Evolutionary conservation across 2,888 invertebrate genomes (phyloP), one percentile per base, ranked within the genome.

Genomic region (Metacarcinus magister): DNA sequence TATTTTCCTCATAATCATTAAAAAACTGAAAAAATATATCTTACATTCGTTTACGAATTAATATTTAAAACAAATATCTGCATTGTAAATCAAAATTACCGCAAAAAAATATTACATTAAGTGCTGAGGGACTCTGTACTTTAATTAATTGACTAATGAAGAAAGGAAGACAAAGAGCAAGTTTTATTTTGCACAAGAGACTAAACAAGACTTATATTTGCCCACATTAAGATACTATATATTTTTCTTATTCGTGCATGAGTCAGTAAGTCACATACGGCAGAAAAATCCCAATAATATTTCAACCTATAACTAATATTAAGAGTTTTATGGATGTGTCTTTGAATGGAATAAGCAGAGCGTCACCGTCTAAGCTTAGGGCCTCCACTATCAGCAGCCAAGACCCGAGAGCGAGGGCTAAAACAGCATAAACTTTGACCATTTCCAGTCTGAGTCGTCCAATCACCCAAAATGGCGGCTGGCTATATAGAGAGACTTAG

Each of bases 401-500:
- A 67, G n/a, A 67, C 67, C 7, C 67, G 67, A 67, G 19, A n/a
- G 67, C n/a, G 67, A 67, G n/a, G 5, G 19, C 67, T 67, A 23
- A 23, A 67, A 67, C 67, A 23, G 23, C 67, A 67, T 67, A 67
- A 67, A 67, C 67, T 67, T 67, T 19, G 5, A 67, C 16, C n/a
- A 67, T 67, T 67, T n/a, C 5, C n/a, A 67, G 67, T 5, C 67
- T 67, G 67, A 23, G n/a, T 23, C n/a, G n/a, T 16, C 5, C n/a
- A n/a, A 67, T 23, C 67, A 67, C 67, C 67, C 67, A 67, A 67
- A 67, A 67, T 67, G 67, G 67, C 67, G 67, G 67, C 67, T 16
- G 67, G 67, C 67, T n/a, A n/a, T 67, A n/a, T 23, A 16, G 23
- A 89, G 39, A 28, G 43, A 43, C 5, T 39, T 32, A 7, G 16